Evolutionary conservation across 2,888 invertebrate species (phyloP).

Genomic region (Drosophila peninsularis): DNA sequence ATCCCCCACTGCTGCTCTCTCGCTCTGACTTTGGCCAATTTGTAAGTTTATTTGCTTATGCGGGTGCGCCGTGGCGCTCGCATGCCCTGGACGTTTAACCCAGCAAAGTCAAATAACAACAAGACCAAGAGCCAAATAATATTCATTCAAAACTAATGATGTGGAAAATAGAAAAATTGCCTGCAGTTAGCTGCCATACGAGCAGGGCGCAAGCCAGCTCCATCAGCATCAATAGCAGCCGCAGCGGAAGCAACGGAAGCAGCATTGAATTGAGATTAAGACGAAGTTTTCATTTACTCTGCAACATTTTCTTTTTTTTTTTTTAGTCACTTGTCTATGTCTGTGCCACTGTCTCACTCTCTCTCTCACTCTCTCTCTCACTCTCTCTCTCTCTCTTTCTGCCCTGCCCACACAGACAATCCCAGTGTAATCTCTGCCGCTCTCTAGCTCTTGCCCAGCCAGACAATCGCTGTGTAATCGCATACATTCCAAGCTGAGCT

Average conservation of each 20-base stretch:
- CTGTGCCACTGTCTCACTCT: neutral
- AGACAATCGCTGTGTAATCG: neutral
- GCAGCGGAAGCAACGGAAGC: neutral
- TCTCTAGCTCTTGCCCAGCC: neutral
- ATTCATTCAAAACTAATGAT: slow-evolving; percentile 80
- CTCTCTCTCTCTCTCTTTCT: neutral
- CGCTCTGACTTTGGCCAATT: slow-evolving; percentile 57
- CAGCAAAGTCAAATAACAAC: slow-evolving; percentile 29
- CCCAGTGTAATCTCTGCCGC: neutral
- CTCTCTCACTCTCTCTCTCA: neutral
- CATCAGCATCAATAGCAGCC: neutral
- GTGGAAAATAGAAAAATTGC: slow-evolving; percentile 78
- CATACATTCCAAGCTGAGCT: slow-evolving; percentile 11
- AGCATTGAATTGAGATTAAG: slow-evolving; percentile 28
- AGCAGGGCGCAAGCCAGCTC: neutral
- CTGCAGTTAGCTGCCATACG: slow-evolving; percentile 58
- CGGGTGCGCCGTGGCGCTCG: slow-evolving; percentile 19
- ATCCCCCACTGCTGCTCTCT: slow-evolving; percentile 18
- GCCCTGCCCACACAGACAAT: too few species aligned
- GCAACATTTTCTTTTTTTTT: too few species aligned
- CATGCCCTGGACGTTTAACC: slow-evolving; percentile 60
- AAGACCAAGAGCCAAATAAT: slow-evolving; percentile 42
- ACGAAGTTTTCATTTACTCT: slow-evolving; percentile 19
- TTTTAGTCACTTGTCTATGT: too few species aligned
- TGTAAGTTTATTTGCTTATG: slow-evolving; percentile 76